phyloP scores from a whole-genome alignment of 2,797 vertebrate genomes.

The Heterohyrax brucei region DNA sequence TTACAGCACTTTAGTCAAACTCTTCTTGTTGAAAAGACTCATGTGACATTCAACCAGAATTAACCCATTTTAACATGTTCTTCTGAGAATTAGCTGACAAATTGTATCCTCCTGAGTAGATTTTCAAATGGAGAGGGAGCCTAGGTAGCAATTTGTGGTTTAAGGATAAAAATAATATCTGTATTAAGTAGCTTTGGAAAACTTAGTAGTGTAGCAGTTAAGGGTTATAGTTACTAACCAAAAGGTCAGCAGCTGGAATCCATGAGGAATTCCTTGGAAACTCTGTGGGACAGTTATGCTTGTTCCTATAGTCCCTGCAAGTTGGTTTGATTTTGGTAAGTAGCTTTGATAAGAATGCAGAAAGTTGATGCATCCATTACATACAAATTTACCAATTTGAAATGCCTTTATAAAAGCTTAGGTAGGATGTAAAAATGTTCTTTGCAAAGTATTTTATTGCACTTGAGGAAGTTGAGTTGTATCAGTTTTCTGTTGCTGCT shows the following conservation, averaged over 20 bases:
- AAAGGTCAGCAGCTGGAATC: too few relatives aligned
- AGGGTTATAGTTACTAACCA: too few relatives aligned
- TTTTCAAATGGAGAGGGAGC: constrained; percentile 55
- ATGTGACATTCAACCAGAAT: constrained; percentile 35
- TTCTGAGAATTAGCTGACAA: constrained; percentile 47
- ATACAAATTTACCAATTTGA: constrained; percentile 6
- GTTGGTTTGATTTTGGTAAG: too few relatives aligned
- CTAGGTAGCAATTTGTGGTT: constrained; percentile 24
- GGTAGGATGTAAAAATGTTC: background rate
- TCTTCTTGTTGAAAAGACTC: constrained; percentile 20
- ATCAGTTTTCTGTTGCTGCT: background rate
- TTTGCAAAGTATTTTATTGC: background rate
- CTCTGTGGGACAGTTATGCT: too few relatives aligned
- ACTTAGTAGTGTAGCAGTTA: too few relatives aligned
- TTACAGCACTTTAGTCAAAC: constrained; percentile 14
- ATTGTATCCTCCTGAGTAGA: constrained; percentile 26
- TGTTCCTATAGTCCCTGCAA: too few relatives aligned
- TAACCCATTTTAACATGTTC: constrained; percentile 60
- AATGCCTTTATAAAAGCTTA: background rate
- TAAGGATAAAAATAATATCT: constrained; percentile 43
- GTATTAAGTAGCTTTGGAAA: background rate
- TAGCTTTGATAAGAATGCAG: background rate
- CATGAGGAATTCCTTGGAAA: too few relatives aligned
- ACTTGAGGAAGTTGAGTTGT: background rate
- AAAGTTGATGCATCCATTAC: background rate